These are phyloP conservation scores for Prosapia bicincta DNA, from an alignment of 2,888 invertebrate species.

Conservation along the genomic window DNA sequence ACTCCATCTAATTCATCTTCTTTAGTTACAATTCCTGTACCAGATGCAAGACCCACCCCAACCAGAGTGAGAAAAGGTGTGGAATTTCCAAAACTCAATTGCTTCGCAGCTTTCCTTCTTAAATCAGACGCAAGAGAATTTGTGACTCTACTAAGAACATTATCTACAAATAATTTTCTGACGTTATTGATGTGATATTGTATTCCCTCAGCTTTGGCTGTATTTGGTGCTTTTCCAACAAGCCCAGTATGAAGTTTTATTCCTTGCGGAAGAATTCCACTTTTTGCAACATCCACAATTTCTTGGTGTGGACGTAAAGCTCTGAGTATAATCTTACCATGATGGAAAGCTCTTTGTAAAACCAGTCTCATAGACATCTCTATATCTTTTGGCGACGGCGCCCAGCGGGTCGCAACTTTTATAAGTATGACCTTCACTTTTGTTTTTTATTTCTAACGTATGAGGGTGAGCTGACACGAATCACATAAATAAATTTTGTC, in stretches of 20 bases:
- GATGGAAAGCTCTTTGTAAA: conserved; percentile 51
- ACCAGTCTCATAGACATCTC: conserved; percentile 30
- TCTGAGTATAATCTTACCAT: conserved; percentile 57
- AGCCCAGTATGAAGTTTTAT: conserved; percentile 27
- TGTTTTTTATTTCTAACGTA: background rate
- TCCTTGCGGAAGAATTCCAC: conserved; percentile 36
- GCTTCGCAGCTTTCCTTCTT: conserved; percentile 32
- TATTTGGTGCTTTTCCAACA: conserved; percentile 21
- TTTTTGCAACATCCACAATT: conserved; percentile 37
- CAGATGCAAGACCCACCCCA: conserved; percentile 68
- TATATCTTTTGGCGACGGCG: background rate
- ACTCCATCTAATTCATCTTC: conserved; percentile 75
- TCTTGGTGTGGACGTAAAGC: conserved; percentile 42
- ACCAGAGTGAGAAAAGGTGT: conserved; percentile 71
- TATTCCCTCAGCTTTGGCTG: conserved; percentile 39
- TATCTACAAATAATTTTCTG: conserved; percentile 63
- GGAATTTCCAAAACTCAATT: conserved; percentile 45
- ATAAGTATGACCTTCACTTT: background rate
- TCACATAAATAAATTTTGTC: no score
- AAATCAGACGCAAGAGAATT: conserved; percentile 55
- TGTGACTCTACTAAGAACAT: conserved; percentile 64
- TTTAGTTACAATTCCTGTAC: conserved; percentile 67
- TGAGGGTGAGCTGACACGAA: no score
- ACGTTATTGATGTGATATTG: conserved; percentile 48
- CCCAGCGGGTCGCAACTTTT: background rate